Evolutionary conservation across 2,888 invertebrate species (phyloP).

Genomic region (Harmothoe impar): DNA sequence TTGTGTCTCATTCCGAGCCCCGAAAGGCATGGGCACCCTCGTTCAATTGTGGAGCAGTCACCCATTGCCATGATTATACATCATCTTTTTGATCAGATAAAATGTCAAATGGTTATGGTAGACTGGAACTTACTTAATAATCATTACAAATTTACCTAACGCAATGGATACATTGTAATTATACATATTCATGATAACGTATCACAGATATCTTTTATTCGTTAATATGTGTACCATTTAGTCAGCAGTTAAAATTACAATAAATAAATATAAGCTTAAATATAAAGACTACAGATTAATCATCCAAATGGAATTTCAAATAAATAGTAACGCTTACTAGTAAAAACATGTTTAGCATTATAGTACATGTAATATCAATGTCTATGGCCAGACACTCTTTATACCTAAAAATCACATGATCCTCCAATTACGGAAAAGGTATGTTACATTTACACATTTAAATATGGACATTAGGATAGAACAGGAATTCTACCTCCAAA

Average conservation of each 20-base stretch:
- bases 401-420: no score
- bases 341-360: no score
- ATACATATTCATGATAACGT: not conserved
- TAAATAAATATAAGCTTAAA: not conserved
- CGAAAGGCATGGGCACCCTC: constrained; percentile 20
- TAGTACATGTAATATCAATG: no score
- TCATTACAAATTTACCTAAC: not conserved
- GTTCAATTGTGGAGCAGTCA: not conserved
- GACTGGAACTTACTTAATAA: not conserved
- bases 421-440: no score
- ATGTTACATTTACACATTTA: no score
- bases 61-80: not conserved
- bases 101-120: not conserved
- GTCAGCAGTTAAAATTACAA: not conserved
- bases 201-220: constrained; percentile 16
- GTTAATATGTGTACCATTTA: not conserved
- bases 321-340: not conserved
- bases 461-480: no score
- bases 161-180: not conserved
- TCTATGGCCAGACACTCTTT: no score
- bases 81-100: not conserved
- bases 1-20: not conserved
- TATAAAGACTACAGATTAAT: not conserved
- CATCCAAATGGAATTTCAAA: not conserved
- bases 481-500: no score